Conservation (phyloP, 2,888 invertebrate species). For the Nomada flava region DNA sequence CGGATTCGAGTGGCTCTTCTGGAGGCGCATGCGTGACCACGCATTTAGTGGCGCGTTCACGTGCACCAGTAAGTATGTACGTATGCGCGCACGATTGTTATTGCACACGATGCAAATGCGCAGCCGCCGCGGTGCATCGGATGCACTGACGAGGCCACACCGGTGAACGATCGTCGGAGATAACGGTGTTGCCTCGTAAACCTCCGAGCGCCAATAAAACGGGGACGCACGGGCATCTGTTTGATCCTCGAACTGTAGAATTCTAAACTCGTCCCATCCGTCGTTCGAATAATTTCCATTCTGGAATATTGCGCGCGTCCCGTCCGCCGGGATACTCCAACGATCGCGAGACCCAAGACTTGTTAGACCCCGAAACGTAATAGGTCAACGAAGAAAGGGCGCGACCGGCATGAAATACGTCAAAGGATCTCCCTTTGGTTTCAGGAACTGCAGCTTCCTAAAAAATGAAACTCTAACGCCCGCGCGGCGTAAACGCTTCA, state of each 20-base stretch:
- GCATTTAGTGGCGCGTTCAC: constrained; percentile 36
- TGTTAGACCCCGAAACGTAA: constrained; percentile 24
- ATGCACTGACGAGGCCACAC: constrained; percentile 50
- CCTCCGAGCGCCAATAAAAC: constrained; percentile 5
- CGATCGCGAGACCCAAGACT: neutral
- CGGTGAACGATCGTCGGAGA: constrained; percentile 45
- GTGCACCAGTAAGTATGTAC: constrained; percentile 19
- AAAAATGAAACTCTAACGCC: constrained; percentile 48
- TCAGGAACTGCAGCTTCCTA: constrained; percentile 28
- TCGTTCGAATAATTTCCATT: too few relatives aligned
- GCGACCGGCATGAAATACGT: constrained; percentile 29
- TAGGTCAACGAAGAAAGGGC: constrained; percentile 23
- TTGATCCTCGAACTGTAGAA: neutral
- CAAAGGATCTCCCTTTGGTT: constrained; percentile 29
- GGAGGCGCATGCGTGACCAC: constrained; percentile 67
- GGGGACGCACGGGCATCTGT: constrained; percentile 9
- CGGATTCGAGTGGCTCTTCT: constrained; percentile 59
- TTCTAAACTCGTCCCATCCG: too few relatives aligned
- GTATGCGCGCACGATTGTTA: constrained; percentile 38
- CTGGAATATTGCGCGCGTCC: neutral
- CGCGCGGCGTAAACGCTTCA: constrained; percentile 33
- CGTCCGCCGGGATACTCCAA: too few relatives aligned
- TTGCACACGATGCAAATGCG: constrained; percentile 52
- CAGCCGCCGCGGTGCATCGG: constrained; percentile 57
- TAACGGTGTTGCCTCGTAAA: constrained; percentile 46